Evolutionary conservation across 2,113 vertebrate species (phyloP).

Genomic region (Taxidea taxus): DNA sequence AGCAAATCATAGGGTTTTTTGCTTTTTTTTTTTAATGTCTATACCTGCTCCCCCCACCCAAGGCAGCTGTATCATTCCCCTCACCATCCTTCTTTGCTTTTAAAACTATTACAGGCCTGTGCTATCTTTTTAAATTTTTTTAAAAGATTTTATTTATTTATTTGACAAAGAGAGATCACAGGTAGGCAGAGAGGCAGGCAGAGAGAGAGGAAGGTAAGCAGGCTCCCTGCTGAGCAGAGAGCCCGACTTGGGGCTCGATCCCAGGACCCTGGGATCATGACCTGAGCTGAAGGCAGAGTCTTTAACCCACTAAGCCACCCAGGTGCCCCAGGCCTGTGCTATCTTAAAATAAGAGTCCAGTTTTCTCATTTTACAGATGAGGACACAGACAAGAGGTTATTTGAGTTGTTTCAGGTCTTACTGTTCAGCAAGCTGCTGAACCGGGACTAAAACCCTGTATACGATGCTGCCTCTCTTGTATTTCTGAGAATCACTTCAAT

Average conservation of each 20-base stretch:
- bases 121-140: no score
- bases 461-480: background rate
- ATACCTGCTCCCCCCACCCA: background rate
- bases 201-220: no score
- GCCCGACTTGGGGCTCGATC: no score
- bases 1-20: background rate
- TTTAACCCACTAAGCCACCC: no score
- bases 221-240: no score
- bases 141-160: no score
- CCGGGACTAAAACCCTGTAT: background rate
- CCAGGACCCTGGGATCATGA: no score
- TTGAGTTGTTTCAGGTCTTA: constrained; percentile 1
- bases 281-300: no score
- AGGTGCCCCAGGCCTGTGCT: background rate
- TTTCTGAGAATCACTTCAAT: constrained; percentile 31
- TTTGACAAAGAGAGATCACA: no score
- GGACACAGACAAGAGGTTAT: background rate
- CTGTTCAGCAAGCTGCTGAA: background rate
- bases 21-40: background rate
- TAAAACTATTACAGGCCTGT: background rate
- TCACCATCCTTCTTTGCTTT: background rate
- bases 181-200: no score
- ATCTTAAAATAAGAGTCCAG: constrained; percentile 36
- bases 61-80: background rate
- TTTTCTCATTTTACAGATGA: constrained; percentile 48